Conservation (phyloP, 2,888 invertebrate species). For the Cordilura impudica region DNA sequence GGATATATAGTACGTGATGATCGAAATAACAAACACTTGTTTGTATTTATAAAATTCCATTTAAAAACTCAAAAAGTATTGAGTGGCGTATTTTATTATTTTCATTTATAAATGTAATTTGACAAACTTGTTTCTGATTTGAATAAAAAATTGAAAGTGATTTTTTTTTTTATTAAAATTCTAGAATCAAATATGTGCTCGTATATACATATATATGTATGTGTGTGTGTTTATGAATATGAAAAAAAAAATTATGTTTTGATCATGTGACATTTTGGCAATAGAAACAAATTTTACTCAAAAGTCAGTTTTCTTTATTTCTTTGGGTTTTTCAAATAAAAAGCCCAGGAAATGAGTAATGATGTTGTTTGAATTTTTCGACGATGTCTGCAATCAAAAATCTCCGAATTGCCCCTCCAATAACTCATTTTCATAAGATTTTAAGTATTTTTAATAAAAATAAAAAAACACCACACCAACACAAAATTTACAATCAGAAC, state of each 20-base stretch:
- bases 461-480: not conserved
- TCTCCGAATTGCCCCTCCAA: not conserved
- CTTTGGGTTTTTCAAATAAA: no score
- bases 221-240: no score
- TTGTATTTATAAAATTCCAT: not conserved
- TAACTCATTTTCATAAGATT: not conserved
- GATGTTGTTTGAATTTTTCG: not conserved
- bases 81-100: constrained; percentile 7
- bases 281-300: no score
- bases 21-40: constrained; percentile 1
- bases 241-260: no score
- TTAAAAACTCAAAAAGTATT: not conserved
- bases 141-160: not conserved
- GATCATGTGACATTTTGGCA: no score
- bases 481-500: not conserved
- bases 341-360: no score
- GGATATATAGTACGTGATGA: not conserved
- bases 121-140: not conserved
- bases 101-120: not conserved
- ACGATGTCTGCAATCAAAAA: not conserved
- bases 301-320: not conserved
- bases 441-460: not conserved
- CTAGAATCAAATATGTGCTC: constrained; percentile 13
- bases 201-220: no score
- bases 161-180: not conserved